Conservation (phyloP, 2,113 vertebrate genomes). For the Rhadina sibilatrix region DNA sequence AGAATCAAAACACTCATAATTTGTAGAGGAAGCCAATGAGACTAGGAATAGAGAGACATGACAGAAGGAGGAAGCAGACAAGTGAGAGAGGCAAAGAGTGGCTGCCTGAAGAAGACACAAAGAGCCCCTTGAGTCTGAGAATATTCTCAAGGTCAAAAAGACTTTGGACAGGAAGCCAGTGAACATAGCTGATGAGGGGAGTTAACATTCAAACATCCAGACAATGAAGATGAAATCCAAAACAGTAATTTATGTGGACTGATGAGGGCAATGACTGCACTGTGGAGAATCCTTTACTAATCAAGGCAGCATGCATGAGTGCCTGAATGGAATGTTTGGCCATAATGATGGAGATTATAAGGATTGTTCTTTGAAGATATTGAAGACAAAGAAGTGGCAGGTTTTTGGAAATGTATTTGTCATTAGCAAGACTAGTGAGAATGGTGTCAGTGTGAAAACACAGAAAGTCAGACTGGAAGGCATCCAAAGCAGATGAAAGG, state of each 20-base stretch:
- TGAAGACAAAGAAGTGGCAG: neutral
- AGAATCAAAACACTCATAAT: neutral
- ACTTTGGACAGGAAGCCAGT: neutral
- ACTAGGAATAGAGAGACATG: neutral
- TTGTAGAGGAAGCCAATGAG: neutral
- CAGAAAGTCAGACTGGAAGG: neutral
- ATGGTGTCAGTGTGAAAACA: neutral
- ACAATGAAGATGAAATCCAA: neutral
- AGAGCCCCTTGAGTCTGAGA: neutral
- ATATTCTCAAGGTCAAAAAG: neutral
- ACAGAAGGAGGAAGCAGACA: neutral
- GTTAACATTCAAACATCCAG: neutral
- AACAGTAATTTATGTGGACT: neutral
- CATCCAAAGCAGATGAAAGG: neutral
- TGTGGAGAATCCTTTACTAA: neutral
- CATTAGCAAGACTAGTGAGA: neutral
- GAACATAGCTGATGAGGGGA: neutral
- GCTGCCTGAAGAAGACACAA: neutral
- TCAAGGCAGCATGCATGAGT: neutral
- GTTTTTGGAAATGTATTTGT: neutral
- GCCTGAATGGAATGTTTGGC: neutral
- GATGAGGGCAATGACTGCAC: neutral
- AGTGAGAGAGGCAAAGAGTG: neutral
- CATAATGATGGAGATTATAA: neutral
- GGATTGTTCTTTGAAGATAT: neutral